phyloP scores from a whole-genome alignment of 1,140 invertebrate genomes.

The Lamellibrachia luymesi region DNA sequence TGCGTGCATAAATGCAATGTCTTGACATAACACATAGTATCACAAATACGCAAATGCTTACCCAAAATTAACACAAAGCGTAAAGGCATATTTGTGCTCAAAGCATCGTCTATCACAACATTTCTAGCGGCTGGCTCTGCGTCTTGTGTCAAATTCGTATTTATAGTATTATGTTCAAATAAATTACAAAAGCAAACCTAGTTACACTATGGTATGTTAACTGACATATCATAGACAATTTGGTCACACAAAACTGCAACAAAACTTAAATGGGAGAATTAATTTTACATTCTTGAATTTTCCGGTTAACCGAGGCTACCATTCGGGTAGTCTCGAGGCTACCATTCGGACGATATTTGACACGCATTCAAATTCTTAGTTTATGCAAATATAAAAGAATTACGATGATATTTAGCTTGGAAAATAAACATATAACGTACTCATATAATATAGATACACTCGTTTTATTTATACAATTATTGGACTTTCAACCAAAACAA shows the following conservation, averaged over 20 bases:
- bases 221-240: background rate
- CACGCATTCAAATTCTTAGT: background rate
- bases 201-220: background rate
- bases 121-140: background rate
- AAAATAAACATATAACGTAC: background rate
- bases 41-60: background rate
- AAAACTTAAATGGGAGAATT: background rate
- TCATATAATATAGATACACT: background rate
- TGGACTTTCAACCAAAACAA: background rate
- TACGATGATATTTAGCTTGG: background rate
- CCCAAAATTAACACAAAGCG: background rate
- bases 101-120: background rate
- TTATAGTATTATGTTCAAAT: background rate
- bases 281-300: background rate
- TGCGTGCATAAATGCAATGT: background rate
- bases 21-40: background rate
- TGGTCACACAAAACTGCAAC: background rate
- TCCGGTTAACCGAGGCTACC: no score
- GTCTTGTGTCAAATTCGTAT: background rate
- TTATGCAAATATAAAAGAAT: background rate
- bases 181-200: background rate
- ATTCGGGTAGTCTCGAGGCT: background rate
- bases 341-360: background rate
- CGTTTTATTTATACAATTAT: background rate
- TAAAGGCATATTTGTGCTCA: background rate